Evolutionary conservation across 2,113 vertebrate species (phyloP).

Genomic region (Pedionomus torquatus): DNA sequence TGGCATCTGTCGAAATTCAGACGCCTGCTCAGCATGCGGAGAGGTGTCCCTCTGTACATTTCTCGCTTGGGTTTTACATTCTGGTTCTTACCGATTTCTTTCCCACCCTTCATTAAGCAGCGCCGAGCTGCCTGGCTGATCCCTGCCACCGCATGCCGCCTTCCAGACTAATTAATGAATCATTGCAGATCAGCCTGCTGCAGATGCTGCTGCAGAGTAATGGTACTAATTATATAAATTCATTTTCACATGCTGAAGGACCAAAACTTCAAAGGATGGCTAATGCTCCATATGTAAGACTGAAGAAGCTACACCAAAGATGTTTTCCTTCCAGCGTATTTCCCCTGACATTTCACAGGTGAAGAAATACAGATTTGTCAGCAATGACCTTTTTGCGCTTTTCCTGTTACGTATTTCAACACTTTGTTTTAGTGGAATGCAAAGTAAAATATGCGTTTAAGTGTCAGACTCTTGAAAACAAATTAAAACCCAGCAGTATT

Average conservation of each 20-base stretch:
- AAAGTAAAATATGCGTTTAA: neutral
- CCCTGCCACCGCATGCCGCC: neutral
- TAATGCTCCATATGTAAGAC: neutral
- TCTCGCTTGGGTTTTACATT: neutral
- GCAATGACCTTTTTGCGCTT: neutral
- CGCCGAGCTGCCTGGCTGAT: neutral
- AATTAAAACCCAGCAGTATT: neutral
- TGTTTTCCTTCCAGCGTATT: neutral
- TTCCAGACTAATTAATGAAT: neutral
- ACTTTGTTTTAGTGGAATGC: neutral
- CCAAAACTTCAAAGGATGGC: neutral
- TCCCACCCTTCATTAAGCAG: constrained; percentile 28
- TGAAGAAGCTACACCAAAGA: neutral
- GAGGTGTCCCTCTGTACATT: neutral
- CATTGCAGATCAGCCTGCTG: neutral
- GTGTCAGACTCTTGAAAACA: neutral
- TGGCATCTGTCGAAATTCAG: neutral
- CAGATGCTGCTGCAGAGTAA: constrained; percentile 20
- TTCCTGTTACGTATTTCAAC: neutral
- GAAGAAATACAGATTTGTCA: neutral
- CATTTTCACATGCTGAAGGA: neutral
- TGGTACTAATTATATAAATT: neutral
- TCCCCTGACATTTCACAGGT: neutral
- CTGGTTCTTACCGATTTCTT: constrained; percentile 4
- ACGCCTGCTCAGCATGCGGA: neutral